phyloP scores from a whole-genome alignment of 2,113 vertebrate species.

The Pedetes capensis region DNA sequence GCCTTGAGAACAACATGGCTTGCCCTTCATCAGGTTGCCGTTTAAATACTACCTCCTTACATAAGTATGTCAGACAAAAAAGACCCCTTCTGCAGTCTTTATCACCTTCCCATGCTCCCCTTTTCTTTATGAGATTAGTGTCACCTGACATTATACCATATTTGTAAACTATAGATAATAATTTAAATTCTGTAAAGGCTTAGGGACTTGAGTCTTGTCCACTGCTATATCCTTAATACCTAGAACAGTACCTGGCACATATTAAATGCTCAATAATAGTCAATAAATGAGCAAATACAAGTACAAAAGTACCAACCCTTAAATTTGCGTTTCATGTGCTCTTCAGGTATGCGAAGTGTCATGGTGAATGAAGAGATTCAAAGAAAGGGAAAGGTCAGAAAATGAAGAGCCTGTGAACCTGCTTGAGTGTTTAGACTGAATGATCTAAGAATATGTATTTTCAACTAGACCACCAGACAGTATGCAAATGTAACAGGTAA shows the following conservation, averaged over 20 bases:
- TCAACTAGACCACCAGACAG: not conserved
- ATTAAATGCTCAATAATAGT: not conserved
- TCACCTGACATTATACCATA: not conserved
- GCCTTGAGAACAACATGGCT: not conserved
- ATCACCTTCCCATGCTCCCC: not conserved
- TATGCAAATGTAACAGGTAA: not conserved
- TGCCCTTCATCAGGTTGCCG: not conserved
- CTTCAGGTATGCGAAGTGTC: not conserved
- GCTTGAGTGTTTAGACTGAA: not conserved
- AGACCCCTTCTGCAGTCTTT: not conserved
- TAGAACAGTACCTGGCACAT: not conserved
- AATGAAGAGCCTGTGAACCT: not conserved
- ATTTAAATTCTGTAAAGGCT: not conserved
- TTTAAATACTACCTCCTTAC: not conserved
- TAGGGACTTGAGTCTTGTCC: not conserved
- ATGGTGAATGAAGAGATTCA: not conserved
- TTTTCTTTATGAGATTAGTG: not conserved
- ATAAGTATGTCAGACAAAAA: not conserved
- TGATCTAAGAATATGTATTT: not conserved
- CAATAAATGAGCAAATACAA: not conserved
- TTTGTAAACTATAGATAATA: not conserved
- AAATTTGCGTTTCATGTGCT: not conserved
- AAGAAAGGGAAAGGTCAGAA: not conserved
- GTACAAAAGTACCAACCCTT: not conserved
- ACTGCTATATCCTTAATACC: not conserved